Evolutionary conservation across 1,140 invertebrate genomes (phyloP), one percentile per base, ranked within the genome.

Genomic region (Drosophila paulistorum): DNA sequence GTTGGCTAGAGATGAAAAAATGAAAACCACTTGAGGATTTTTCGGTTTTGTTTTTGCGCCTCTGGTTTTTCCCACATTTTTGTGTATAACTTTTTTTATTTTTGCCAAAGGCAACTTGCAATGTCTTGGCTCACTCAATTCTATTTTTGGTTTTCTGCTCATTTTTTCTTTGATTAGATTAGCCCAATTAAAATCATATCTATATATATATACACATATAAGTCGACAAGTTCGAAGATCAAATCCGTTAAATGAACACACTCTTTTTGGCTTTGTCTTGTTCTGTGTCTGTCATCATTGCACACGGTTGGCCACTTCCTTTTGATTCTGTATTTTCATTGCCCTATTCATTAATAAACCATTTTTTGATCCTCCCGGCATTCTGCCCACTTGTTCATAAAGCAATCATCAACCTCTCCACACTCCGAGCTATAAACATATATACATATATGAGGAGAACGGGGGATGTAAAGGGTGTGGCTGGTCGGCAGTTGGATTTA

Each of bases 161-260:
- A 26, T 63, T n/a, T 37, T 7, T 6, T 30, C 5, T 30, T 39
- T 81, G 71, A 81, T 86, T 81, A 86, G 82, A 86, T 85, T 86
- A 85, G 60, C 58, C 69, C 71, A 81, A 73, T 75, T 70, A 81
- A 60, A 73, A 62, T 60, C 68, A 74, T 80, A 39, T 17, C 33
- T 63, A 59, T 67, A 69, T 41, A 71, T 74, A 69, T 41, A 70
- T 77, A 41, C 37, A 59, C 41, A 13, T 65, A 54, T 65, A 74
- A 74, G 65, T 68, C 62, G 55, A 42, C 69, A 60, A 59, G 69
- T 71, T 63, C 72, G 76, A 14, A 79, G 83, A 79, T 86, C 82
- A 86, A 86, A 86, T 81, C 78, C 69, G 51, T 70, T 55, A 68
- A 76, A 76, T 42, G 33, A 57, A 14, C 55, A 73, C 64, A 60